Evolutionary conservation across 2,113 vertebrate genomes (phyloP).

Genomic region (Ivindomyrus marchei): DNA sequence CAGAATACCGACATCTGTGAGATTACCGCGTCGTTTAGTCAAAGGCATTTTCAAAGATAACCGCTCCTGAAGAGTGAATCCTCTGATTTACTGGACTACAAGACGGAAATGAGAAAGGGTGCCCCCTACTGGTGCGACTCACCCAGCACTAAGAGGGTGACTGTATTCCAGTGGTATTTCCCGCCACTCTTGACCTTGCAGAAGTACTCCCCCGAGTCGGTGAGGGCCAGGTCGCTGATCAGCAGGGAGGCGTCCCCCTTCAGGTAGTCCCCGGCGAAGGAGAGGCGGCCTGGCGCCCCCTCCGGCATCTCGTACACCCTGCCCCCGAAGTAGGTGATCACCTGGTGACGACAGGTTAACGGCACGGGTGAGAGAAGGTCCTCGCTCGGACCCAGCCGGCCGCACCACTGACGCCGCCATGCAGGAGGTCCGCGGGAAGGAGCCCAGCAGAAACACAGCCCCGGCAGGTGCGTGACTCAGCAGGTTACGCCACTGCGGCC

Average conservation of each 20-base stretch:
- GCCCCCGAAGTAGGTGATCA: slow-evolving; percentile 81
- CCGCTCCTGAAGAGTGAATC: background rate
- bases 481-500: background rate
- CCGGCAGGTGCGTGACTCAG: too few species aligned
- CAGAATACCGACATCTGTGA: background rate
- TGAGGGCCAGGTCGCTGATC: slow-evolving; percentile 75
- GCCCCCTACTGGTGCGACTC: slow-evolving; percentile 36
- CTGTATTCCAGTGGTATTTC: slow-evolving; percentile 74
- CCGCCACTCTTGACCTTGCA: slow-evolving; percentile 89
- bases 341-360: slow-evolving; percentile 46
- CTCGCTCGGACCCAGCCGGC: background rate
- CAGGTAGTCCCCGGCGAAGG: slow-evolving; percentile 78
- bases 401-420: too few species aligned
- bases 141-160: slow-evolving; percentile 82
- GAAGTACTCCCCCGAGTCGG: slow-evolving; percentile 80
- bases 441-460: background rate
- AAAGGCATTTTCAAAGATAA: background rate
- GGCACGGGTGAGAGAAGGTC: background rate
- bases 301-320: slow-evolving; percentile 69
- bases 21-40: background rate
- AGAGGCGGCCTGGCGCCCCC: slow-evolving; percentile 66
- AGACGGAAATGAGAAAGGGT: background rate
- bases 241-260: slow-evolving; percentile 80
- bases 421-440: background rate
- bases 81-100: background rate